Conservation (phyloP, 2,888 invertebrate genomes). For the Dryocosmus kuriphilus region DNA sequence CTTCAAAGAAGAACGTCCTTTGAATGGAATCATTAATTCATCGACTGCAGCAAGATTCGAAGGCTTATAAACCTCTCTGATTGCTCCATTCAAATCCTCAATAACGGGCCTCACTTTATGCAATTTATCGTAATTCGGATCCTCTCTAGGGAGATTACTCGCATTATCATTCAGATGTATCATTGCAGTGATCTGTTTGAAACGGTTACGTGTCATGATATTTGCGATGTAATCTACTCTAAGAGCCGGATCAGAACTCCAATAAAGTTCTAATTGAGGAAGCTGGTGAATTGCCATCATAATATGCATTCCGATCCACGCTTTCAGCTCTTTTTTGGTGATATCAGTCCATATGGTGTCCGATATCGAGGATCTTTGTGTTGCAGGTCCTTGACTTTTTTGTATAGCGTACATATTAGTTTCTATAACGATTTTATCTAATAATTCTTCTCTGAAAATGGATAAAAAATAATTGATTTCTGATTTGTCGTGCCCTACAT, state of each 20-base stretch:
- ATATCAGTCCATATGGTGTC: conserved; percentile 27
- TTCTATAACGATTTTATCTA: too few species aligned
- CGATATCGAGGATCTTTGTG: not conserved
- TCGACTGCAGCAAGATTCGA: conserved; percentile 44
- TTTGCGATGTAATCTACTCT: conserved; percentile 42
- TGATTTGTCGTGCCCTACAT: too few species aligned
- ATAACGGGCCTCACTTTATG: conserved; percentile 46
- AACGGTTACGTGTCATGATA: conserved; percentile 43
- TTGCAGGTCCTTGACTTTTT: conserved; percentile 12
- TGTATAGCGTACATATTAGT: too few species aligned
- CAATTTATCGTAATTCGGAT: conserved; percentile 46
- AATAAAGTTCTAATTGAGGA: conserved; percentile 33
- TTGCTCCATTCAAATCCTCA: conserved; percentile 36
- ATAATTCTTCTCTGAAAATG: too few species aligned
- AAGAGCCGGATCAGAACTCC: too few species aligned
- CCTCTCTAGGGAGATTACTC: conserved; percentile 36
- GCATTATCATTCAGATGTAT: too few species aligned
- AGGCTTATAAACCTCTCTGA: conserved; percentile 35
- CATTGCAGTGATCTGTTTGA: conserved; percentile 43
- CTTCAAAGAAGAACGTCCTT: conserved; percentile 42
- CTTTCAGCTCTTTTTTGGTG: conserved; percentile 39
- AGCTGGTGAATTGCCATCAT: conserved; percentile 45
- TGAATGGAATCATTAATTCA: conserved; percentile 48
- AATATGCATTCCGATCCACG: conserved; percentile 29
- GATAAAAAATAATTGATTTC: too few species aligned